These are phyloP conservation scores for Calameuta pallipes DNA, from an alignment of 2,888 invertebrate species.

Conservation along the genomic window DNA sequence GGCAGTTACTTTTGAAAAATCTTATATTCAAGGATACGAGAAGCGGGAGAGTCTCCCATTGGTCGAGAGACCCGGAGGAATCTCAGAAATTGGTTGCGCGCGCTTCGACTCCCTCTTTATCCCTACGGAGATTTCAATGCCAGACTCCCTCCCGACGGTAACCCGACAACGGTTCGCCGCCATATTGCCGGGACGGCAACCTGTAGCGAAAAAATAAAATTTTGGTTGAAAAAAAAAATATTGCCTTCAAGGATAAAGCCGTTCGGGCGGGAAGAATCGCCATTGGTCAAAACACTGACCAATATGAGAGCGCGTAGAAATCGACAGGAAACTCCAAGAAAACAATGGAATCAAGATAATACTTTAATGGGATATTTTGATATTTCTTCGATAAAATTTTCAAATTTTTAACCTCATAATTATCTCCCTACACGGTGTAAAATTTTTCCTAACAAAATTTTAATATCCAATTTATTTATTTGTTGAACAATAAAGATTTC, in stretches of 20 bases:
- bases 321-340: neutral
- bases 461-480: neutral
- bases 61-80: constrained; percentile 2
- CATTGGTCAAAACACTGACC: neutral
- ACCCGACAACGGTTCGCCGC: neutral
- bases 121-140: constrained; percentile 7
- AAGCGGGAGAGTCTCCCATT: constrained; percentile 11
- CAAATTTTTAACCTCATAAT: neutral
- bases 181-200: neutral
- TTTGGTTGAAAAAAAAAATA: neutral
- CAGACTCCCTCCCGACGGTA: neutral
- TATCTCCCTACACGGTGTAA: neutral
- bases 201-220: neutral
- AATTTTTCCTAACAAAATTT: neutral
- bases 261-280: neutral
- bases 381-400: neutral
- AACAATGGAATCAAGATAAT: neutral
- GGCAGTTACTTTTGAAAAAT: constrained; percentile 1
- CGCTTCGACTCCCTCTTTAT: neutral
- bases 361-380: neutral
- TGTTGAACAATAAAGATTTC: neutral
- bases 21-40: neutral
- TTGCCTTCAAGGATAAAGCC: neutral
- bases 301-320: neutral
- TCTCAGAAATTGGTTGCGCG: neutral